Evolutionary conservation across 2,797 vertebrate genomes (phyloP), one percentile per base, ranked within the genome.

Genomic region (Coendou prehensilis): DNA sequence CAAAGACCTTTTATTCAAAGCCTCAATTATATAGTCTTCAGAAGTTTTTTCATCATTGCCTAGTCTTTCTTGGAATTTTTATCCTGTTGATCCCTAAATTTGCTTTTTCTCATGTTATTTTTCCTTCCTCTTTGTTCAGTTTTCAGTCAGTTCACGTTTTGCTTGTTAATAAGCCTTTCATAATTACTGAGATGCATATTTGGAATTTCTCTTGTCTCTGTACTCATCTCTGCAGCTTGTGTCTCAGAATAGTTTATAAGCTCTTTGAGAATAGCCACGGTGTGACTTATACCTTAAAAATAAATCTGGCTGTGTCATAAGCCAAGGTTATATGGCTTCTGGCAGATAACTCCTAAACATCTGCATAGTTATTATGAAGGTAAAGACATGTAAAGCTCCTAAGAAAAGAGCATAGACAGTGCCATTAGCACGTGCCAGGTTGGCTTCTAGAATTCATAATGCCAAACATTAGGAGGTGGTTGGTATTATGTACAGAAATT

Each of bases 131-230:
- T 69, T 64, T 67, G 11, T 52, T 56, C 37, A 37, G 41, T 87
- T 93, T 95, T 85, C 33, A 86, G 33, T 85, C 61, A 73, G 37
- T 9, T 96, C 67, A 96, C 52, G 89, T 87, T 96, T 96, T n/a
- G 76, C 91, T 93, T 86, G 26, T 75, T 83, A 83, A 94, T 83
- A 83, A 94, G 9, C 41, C n/a, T 93, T 92, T 89, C 52, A 30
- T 87, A 63, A 69, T 47, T 82, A 73, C 15, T 88, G n/a, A 95
- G 78, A 6, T 52, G 33, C 30, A 56, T 59, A 59, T 33, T 92
- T 89, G 67, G 45, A 86, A 50, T 92, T 89, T 96, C 56, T 95
- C n/a, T 92, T 84, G 18, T 91, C 17, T 84, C 28, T 78, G 1
- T 67, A 6, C 33, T 94, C 37, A 69, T 87, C 10, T 90, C 23